phyloP scores from a whole-genome alignment of 2,888 invertebrate species.

The Agriotes lineatus region DNA sequence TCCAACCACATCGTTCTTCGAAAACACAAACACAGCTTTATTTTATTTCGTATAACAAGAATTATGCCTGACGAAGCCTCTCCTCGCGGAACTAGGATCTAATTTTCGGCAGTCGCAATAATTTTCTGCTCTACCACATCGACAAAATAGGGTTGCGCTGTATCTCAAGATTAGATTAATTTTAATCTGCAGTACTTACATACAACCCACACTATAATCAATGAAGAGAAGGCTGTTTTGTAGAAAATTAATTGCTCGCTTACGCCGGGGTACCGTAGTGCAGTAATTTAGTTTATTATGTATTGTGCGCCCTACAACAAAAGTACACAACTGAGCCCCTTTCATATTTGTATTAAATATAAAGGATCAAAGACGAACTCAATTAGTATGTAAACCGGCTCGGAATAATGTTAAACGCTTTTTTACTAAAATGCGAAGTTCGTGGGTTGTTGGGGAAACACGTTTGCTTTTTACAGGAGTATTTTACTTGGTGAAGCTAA shows the following conservation, averaged over 20 bases:
- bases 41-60: conserved; percentile 19
- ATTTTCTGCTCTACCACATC: no score
- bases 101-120: no score
- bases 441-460: no score
- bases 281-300: conserved; percentile 27
- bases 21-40: conserved; percentile 17
- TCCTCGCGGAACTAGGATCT: no score
- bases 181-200: neutral
- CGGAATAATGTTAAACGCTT: neutral
- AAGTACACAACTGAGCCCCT: neutral
- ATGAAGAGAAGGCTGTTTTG: conserved; percentile 9
- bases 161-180: no score
- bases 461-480: no score
- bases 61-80: neutral
- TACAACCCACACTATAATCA: conserved; percentile 11
- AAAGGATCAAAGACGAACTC: neutral
- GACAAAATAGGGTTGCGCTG: no score
- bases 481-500: no score
- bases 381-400: no score
- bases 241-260: conserved; percentile 15
- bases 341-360: neutral
- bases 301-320: neutral
- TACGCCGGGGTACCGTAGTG: conserved; percentile 1
- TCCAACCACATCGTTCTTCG: neutral
- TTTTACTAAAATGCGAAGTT: neutral